These are phyloP conservation scores for Passer montanus DNA, from an alignment of 2,113 vertebrate genomes.

Conservation along the genomic window DNA sequence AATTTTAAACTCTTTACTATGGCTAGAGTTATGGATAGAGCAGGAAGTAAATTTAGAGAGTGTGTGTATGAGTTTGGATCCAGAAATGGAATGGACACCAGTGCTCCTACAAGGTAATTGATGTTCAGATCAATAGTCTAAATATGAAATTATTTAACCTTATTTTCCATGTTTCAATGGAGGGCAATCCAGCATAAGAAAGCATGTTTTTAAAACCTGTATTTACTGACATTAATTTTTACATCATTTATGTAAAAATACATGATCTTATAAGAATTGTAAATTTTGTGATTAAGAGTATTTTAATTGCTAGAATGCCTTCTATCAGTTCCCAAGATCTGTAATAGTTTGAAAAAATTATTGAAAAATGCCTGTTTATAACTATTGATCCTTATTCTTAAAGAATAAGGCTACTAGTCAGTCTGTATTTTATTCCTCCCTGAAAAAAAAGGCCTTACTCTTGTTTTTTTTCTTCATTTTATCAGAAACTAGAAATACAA, in stretches of 20 bases:
- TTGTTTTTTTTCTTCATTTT: background rate
- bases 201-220: accelerated
- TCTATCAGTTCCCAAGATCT: background rate
- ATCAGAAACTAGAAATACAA: background rate
- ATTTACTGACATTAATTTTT: background rate
- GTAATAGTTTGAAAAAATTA: background rate
- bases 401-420: background rate
- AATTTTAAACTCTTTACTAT: background rate
- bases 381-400: background rate
- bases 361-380: background rate
- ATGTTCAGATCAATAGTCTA: background rate
- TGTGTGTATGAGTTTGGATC: background rate
- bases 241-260: background rate
- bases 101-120: background rate
- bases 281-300: background rate
- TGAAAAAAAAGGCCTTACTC: background rate
- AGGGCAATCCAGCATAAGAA: background rate
- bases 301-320: background rate
- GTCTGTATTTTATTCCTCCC: background rate
- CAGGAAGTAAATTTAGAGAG: background rate
- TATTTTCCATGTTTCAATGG: background rate
- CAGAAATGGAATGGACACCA: background rate
- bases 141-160: background rate
- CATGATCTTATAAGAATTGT: background rate
- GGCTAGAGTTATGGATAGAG: background rate